Evolutionary conservation across 2,113 vertebrate species (phyloP).

Genomic region (Ceyx margarethae): DNA sequence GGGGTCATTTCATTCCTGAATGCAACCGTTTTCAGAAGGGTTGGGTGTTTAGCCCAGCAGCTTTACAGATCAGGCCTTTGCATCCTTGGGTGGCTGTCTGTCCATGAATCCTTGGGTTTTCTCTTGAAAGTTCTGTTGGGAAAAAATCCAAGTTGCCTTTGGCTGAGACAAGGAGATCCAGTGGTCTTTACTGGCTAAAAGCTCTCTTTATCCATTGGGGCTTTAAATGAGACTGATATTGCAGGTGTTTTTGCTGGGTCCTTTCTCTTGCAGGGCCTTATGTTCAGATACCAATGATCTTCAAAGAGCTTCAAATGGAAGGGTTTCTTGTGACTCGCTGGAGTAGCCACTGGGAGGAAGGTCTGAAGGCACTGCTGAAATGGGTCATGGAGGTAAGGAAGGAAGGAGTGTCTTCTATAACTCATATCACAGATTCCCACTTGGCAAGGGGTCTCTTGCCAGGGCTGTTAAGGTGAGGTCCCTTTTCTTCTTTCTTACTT

Average conservation of each 20-base stretch:
- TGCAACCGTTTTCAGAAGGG: not conserved
- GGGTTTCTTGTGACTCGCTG: conserved; percentile 79
- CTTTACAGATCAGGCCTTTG: not conserved
- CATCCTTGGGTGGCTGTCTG: not conserved
- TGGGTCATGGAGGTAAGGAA: conserved; percentile 83
- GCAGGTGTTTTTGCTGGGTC: not conserved
- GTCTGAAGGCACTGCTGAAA: conserved; percentile 76
- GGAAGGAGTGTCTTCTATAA: not conserved
- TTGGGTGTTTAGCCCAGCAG: not conserved
- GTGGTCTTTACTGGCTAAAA: not conserved
- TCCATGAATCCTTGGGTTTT: not conserved
- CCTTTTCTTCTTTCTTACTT: not conserved
- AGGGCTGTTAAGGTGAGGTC: not conserved
- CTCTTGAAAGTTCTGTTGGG: not conserved
- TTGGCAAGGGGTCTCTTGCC: not conserved
- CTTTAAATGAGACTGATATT: not conserved
- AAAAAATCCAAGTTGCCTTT: not conserved
- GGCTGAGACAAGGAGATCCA: not conserved
- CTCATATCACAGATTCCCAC: not conserved
- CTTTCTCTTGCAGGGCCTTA: conserved; percentile 73
- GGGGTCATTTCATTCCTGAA: not conserved
- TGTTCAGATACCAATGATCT: conserved; percentile 71
- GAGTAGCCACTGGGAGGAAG: conserved; percentile 74
- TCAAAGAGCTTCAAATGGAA: conserved; percentile 81
- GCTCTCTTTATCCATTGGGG: not conserved